Conservation (phyloP, 35 echinoderm and acorn worm species). For the Amphiura filiformis region DNA sequence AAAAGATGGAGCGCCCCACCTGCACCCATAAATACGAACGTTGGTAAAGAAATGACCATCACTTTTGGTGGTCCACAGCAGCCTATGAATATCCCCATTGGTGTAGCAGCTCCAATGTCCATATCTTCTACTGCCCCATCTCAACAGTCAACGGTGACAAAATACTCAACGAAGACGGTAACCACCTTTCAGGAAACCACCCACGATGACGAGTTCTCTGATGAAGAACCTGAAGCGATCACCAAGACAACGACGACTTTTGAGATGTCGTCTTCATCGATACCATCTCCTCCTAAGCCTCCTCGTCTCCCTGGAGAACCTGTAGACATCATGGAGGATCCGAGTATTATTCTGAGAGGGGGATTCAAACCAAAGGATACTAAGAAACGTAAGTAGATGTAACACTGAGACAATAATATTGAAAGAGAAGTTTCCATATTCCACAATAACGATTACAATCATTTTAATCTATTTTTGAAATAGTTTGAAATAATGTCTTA, state of each 20-base stretch:
- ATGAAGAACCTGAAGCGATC: neutral
- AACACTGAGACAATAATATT: neutral
- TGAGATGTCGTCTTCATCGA: neutral
- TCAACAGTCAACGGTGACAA: neutral
- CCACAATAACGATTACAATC: too few relatives aligned
- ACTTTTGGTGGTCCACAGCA: constrained; percentile 27
- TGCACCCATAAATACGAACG: constrained; percentile 23
- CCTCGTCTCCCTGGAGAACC: neutral
- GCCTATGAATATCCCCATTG: neutral
- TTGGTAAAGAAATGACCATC: constrained; percentile 54
- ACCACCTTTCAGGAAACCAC: neutral
- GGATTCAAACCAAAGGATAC: neutral
- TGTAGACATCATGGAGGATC: constrained; percentile 3
- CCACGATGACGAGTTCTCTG: neutral
- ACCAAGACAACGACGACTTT: too few relatives aligned
- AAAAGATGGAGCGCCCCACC: neutral
- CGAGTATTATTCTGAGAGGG: constrained; percentile 29
- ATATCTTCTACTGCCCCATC: neutral
- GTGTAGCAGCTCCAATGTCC: neutral
- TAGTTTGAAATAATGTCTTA: too few relatives aligned
- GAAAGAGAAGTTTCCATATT: neutral
- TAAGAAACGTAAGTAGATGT: neutral
- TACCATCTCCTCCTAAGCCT: neutral
- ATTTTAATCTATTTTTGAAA: too few relatives aligned
- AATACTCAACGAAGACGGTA: neutral